Base-by-base conservation (phyloP, 2,888 invertebrate species). In the Ennomos quercinarius region DNA sequence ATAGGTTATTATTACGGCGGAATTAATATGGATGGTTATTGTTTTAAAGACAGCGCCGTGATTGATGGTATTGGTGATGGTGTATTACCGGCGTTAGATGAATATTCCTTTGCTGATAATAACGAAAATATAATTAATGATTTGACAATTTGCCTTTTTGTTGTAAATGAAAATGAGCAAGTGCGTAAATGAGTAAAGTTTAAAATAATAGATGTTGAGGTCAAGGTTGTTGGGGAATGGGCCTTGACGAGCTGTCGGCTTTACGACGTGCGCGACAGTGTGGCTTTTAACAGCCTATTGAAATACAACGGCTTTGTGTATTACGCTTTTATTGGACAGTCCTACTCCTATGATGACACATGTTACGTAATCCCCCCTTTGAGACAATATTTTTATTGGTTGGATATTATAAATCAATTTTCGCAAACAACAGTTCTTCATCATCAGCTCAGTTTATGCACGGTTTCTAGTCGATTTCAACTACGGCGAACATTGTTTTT, bases 11-110 rank as follows among this genome's bases (percentile, higher is more conserved):
- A 88, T 85, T 81, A 80, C 70, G 80, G 72, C 72, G 73, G 82
- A 84, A 87, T 90, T 89, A 87, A 87, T 86, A 84, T 76, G 67
- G 70, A 71, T 64, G 80, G 83, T 89, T 87, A 90, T 91, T 91
- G 89, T 91, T 90, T 90, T 89, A 89, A 85, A 85, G 87, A 87
- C 88, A 85, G 83, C 74, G 49, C 53, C 61, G 67, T 89, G 89
- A 90, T 90, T 87, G 81, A 91, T 90, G 83, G 72, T 83, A 73
- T 75, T 69, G 77, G 80, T 74, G 77, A 77, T 74, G 63, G 51
- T 55, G 50, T 42, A 61, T 56, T 60, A 58, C 48, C 40, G 46
- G 50, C 35, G 37, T 50, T 47, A 62, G 54, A 60, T 45, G 56
- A 57, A 54, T 47, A 43, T 50, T 45, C 49, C 47, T 57, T 54